phyloP scores from a whole-genome alignment of 2,797 vertebrate species.

The Allobates femoralis region DNA sequence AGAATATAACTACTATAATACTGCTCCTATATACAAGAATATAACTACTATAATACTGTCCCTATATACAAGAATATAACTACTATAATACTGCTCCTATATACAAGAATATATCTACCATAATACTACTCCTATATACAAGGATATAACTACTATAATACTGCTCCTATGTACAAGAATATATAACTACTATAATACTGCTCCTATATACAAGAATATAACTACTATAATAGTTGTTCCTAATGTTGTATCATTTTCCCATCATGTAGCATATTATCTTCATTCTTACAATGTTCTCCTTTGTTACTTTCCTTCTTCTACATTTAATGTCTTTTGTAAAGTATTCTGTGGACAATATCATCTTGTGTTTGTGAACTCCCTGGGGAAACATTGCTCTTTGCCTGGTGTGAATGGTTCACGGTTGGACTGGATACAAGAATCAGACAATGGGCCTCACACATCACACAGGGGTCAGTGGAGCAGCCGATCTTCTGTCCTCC shows the following conservation, averaged over 20 bases:
- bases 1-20: conserved; percentile 1
- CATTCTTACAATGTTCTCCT: not conserved
- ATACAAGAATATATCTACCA: no score
- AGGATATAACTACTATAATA: no score
- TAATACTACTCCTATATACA: no score
- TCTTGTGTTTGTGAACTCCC: not conserved
- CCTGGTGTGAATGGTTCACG: not conserved
- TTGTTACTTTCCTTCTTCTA: not conserved
- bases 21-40: no score
- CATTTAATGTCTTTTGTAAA: not conserved
- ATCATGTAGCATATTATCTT: not conserved
- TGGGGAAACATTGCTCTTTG: not conserved
- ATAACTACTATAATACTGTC: not conserved
- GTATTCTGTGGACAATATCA: not conserved
- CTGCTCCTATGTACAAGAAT: no score
- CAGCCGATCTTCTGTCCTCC: not conserved
- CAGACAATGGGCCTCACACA: not conserved
- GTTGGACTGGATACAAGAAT: conserved; percentile 21
- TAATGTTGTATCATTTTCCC: not conserved
- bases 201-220: not conserved
- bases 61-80: no score
- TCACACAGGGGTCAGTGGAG: not conserved
- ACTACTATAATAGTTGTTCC: not conserved
- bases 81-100: no score
- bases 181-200: conserved; percentile 3